Evolutionary conservation across 1,140 invertebrate species (phyloP).

Genomic region (Dendrolimus kikuchii): DNA sequence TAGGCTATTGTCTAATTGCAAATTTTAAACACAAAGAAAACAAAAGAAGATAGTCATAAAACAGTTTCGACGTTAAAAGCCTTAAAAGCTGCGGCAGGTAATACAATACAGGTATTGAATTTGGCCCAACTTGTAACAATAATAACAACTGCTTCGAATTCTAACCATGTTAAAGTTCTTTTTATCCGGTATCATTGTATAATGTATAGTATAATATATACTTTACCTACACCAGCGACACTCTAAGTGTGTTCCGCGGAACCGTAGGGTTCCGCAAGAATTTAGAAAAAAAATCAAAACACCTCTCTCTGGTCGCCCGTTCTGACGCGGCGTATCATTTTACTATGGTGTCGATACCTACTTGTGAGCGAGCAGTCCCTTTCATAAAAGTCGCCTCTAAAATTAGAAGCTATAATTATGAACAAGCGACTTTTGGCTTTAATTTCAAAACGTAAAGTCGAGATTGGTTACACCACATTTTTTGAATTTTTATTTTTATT

Average conservation of each 20-base stretch:
- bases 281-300: conserved; percentile 14
- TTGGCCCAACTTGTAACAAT: no score
- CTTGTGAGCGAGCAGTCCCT: conserved; percentile 15
- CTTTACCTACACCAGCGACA: not conserved
- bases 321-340: not conserved
- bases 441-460: conserved; percentile 10
- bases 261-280: conserved; percentile 12
- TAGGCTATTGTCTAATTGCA: no score
- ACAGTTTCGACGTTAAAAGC: no score
- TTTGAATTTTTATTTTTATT: conserved; percentile 13
- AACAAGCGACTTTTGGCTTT: conserved; percentile 18
- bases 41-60: no score
- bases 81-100: no score
- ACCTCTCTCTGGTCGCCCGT: conserved; percentile 9
- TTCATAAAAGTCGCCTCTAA: conserved; percentile 16
- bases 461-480: conserved; percentile 13
- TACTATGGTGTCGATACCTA: not conserved
- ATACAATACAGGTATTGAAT: no score
- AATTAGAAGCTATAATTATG: conserved; percentile 18
- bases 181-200: no score
- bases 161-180: no score
- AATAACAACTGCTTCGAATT: no score
- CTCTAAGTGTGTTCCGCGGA: conserved; percentile 11
- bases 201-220: no score
- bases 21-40: no score